Conservation (phyloP, 2,888 invertebrate genomes). For the Gymnocheta viridis region DNA sequence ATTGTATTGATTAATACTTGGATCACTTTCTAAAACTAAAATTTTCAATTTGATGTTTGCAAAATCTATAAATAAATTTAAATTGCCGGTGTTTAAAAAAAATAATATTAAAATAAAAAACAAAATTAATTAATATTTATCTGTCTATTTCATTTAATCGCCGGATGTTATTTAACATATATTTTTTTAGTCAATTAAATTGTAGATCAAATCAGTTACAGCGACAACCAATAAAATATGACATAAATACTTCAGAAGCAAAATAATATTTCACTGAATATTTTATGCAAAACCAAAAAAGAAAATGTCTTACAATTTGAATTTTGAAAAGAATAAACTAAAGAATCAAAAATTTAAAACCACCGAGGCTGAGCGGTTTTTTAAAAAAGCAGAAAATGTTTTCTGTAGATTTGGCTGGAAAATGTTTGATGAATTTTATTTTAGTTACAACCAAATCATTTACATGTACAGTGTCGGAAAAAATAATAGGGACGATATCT, state of each 20-base stretch:
- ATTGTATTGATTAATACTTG: neutral
- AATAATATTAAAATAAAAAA: neutral
- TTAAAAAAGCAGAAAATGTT: too few species aligned
- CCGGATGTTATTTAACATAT: constrained; percentile 37
- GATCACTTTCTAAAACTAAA: neutral
- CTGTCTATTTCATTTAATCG: constrained; percentile 15
- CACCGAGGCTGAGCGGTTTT: too few species aligned
- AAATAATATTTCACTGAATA: neutral
- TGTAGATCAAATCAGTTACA: neutral
- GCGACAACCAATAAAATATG: neutral
- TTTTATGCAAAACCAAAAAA: neutral
- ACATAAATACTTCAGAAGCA: neutral
- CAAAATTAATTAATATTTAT: neutral
- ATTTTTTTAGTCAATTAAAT: neutral
- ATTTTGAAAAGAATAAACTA: too few species aligned
- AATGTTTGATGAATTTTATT: too few species aligned
- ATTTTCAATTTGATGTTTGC: neutral
- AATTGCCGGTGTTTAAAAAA: neutral
- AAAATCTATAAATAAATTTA: neutral
- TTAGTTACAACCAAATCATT: too few species aligned
- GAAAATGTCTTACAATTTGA: neutral
- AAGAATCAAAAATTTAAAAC: too few species aligned
- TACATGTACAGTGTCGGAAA: too few species aligned
- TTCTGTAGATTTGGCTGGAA: too few species aligned
- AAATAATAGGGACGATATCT: too few species aligned